These are phyloP conservation scores for Drosophila nasuta DNA, from an alignment of 1,140 invertebrate species.

Conservation along the genomic window DNA sequence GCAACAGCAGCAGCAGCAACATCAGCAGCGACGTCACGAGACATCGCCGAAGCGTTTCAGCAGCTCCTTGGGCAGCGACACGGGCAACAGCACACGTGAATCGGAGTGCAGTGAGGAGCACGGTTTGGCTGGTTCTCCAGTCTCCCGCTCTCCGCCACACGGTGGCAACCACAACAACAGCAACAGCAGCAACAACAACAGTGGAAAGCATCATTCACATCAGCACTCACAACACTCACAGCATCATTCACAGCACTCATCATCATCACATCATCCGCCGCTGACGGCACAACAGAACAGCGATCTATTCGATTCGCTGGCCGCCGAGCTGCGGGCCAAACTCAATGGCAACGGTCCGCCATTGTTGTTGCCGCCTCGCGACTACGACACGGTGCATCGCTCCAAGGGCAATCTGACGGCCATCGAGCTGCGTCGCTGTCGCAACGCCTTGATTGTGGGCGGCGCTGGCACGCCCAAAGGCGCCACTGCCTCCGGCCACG, in stretches of 20 bases:
- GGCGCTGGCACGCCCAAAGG: conserved; percentile 50
- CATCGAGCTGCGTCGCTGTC: conserved; percentile 90
- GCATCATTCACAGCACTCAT: conserved; percentile 67
- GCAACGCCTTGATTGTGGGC: conserved; percentile 84
- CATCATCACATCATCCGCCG: conserved; percentile 62
- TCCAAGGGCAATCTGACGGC: conserved; percentile 93
- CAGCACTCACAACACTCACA: conserved; percentile 72
- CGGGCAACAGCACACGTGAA: conserved; percentile 90
- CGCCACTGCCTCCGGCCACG: conserved; percentile 27
- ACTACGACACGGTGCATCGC: conserved; percentile 95
- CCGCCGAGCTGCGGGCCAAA: conserved; percentile 95
- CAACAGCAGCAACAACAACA: conserved; percentile 51
- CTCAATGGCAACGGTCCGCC: conserved; percentile 91
- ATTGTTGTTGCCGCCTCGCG: conserved; percentile 94
- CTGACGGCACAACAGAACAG: conserved; percentile 87
- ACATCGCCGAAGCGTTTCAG: conserved; percentile 86
- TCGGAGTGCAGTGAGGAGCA: conserved; percentile 91
- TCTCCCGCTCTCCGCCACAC: conserved; percentile 68
- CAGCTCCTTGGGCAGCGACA: conserved; percentile 90
- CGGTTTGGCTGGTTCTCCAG: conserved; percentile 49
- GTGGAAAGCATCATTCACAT: conserved; percentile 17
- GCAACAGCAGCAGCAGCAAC: conserved; percentile 28
- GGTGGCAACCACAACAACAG: conserved; percentile 69
- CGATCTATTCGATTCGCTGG: conserved; percentile 94
- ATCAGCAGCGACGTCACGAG: conserved; percentile 84